Evolutionary conservation across 92 coral and sea anemone species (phyloP).

Genomic region (Heliopora coerulea): DNA sequence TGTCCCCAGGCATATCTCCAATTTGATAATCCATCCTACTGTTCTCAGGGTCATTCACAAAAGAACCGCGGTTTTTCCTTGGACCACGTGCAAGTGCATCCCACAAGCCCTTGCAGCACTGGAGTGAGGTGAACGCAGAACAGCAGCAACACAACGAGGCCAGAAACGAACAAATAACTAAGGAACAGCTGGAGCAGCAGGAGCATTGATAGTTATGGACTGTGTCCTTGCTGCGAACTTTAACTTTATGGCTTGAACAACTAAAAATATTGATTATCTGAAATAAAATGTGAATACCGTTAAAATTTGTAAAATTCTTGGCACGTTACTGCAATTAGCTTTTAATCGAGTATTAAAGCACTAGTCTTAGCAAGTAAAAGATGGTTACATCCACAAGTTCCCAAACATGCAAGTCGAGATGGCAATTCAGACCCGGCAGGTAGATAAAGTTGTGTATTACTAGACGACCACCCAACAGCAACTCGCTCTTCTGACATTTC

Average conservation of each 20-base stretch:
- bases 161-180: not conserved
- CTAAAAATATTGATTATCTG: constrained; percentile 19
- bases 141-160: not conserved
- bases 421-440: no score
- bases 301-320: no score
- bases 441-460: no score
- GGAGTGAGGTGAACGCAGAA: not conserved
- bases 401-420: no score
- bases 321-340: no score
- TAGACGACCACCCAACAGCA: no score
- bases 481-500: no score
- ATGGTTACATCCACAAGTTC: no score
- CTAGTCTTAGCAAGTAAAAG: no score
- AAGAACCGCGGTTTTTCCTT: constrained; percentile 23
- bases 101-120: constrained; percentile 37
- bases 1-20: constrained; percentile 40
- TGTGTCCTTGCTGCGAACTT: constrained; percentile 33
- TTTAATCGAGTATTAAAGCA: no score
- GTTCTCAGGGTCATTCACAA: not conserved
- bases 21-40: constrained; percentile 29
- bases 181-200: constrained; percentile 11
- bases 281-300: not conserved
- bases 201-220: not conserved
- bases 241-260: constrained; percentile 8
- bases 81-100: constrained; percentile 35